Evolutionary conservation across 2,113 vertebrate genomes (phyloP).

Genomic region (Cervus canadensis): DNA sequence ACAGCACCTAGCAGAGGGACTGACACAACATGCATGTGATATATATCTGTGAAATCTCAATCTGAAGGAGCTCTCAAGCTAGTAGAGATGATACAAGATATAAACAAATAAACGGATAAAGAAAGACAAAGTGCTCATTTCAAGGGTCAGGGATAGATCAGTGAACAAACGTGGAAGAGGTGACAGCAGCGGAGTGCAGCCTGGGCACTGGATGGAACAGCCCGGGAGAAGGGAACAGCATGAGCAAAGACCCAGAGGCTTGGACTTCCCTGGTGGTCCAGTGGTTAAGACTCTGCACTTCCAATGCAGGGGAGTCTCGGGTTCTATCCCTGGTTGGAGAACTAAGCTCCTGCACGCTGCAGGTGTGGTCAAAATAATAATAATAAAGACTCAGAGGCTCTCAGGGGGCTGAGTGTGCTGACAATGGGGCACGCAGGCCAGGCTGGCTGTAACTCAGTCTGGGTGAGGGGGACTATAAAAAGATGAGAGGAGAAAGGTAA

Average conservation of each 20-base stretch:
- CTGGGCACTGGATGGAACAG: not conserved
- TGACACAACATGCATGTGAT: not conserved
- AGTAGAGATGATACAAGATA: not conserved
- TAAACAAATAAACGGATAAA: constrained; percentile 10
- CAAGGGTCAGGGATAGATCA: not conserved
- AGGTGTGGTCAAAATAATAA: not conserved
- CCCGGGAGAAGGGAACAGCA: not conserved
- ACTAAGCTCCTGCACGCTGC: not conserved
- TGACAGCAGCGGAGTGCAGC: not conserved
- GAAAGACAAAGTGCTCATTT: not conserved
- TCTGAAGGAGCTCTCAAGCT: not conserved
- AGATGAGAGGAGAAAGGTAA: not conserved
- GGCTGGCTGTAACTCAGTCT: not conserved
- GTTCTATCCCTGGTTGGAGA: not conserved
- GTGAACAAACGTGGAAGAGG: not conserved
- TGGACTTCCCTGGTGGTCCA: not conserved
- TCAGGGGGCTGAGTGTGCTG: not conserved
- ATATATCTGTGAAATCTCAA: not conserved
- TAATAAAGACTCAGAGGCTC: not conserved
- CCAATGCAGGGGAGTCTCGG: not conserved
- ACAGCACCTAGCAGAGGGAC: not conserved
- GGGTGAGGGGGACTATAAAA: not conserved
- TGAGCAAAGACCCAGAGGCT: not conserved
- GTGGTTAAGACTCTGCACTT: not conserved
- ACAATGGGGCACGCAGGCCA: not conserved